Base-by-base conservation (phyloP, 2,888 invertebrate species). In the Tetramorium bicarinatum region DNA sequence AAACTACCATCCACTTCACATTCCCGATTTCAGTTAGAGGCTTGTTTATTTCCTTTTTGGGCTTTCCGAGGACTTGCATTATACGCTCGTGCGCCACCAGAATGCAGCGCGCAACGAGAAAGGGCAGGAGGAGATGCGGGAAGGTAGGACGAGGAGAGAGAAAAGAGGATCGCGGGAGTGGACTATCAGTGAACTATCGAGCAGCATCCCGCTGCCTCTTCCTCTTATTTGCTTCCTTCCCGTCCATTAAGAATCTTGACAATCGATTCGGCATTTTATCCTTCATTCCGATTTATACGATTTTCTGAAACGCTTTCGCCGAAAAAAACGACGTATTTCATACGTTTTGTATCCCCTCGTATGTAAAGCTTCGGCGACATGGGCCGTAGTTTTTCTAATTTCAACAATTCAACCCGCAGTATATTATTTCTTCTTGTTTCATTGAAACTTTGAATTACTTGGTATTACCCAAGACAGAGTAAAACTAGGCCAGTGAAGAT, bases 1-100 rank as follows among this genome's bases (percentile, higher is more conserved):
- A 92, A 91, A 93, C 91, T 91, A 92, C 91, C 91, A 89, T 89
- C 91, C 89, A 89, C 92, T 91, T 92, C 91, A 89, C 92, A 92
- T 93, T 92, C 91, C 92, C 92, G 93, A 92, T 92, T 92, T 93
- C 92, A 89, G 92, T 92, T 91, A 91, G 88, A 82, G 87, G 85
- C 87, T 89, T 90, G 90, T 91, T 93, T 93, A 91, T 92, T 92
- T 93, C 91, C 90, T 91, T 92, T 92, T 92, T 87, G 49, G 83
- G 82, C 62, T 82, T 41, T 83, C 80, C 75, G 82, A 85, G 72
- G 75, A 75, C 71, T 75, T 83, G 87, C 87, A 85, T 88, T 88
- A 87, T 83, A 89, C 87, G 87, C 64, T 54, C 84, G 75, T 47
- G 86, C 83, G 71, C 83, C 79, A 72, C 76, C 85, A 85, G 85